Evolutionary conservation across 2,797 vertebrate genomes (phyloP).

Genomic region (Tapera naevia): DNA sequence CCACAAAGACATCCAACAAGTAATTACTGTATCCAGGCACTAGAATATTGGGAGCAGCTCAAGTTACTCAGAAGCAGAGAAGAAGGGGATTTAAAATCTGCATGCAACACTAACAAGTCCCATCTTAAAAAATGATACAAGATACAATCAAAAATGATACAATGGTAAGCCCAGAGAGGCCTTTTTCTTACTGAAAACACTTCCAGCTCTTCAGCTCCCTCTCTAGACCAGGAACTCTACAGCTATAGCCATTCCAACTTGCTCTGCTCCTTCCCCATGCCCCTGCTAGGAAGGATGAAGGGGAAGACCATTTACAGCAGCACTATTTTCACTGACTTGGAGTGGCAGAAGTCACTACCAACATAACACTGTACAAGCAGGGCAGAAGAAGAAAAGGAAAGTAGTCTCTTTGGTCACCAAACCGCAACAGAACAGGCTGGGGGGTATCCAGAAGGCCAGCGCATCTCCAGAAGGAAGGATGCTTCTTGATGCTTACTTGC

Average conservation of each 20-base stretch:
- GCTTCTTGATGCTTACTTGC: background rate
- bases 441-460: background rate
- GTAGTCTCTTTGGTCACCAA: background rate
- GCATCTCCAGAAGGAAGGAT: background rate
- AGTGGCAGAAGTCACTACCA: background rate
- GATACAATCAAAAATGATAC: too few relatives aligned
- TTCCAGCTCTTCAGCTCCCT: background rate
- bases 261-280: background rate
- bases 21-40: background rate
- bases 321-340: background rate
- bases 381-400: too few relatives aligned
- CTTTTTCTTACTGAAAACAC: background rate
- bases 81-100: background rate
- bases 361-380: background rate
- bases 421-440: background rate
- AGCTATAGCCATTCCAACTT: background rate
- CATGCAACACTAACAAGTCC: background rate
- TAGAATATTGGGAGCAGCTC: background rate
- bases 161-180: background rate
- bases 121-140: background rate
- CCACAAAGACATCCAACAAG: background rate
- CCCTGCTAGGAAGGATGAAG: background rate
- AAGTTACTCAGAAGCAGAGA: background rate
- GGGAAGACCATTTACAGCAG: background rate
- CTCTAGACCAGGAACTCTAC: background rate